Base-by-base conservation (phyloP, 2,888 invertebrate genomes). In the Acheta domesticus region DNA sequence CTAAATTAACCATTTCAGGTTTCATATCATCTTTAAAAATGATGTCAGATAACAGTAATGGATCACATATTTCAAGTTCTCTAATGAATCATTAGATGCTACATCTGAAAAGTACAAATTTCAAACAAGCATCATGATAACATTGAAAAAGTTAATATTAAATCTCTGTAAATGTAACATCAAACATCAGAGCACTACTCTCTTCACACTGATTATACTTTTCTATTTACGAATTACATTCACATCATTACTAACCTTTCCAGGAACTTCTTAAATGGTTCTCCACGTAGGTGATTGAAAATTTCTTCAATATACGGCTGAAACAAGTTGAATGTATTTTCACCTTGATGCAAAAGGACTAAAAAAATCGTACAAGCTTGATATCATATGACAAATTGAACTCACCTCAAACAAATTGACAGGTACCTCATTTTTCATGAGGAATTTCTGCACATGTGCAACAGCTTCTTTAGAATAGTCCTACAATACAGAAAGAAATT, bases 251-350 rank as follows among this genome's bases (percentile, higher is more conserved):
- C 88, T 89, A 90, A 97, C 97, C 98, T 98, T 92, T 99, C 98
- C 90, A 99, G 92, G 91, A 98, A 99, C 89, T 94, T 95, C 90
- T 95, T 96, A 90, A 99, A 99, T 83, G 99, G 96, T 87, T 97
- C 96, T 83, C 96, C 98, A 87, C 98, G 92, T 87, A 99, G 91
- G 87, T 97, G 96, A 89, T 95, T 96, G 89, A 98, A 98, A 87
- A 99, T 99, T 92, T 99, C 99, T 89, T 98, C 97, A 89, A 99
- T 98, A 89, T 99, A 99, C 85, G 98, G 98, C 97, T 99, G 94
- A 93, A 84, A 85, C 84, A 85, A 85, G 83, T 83, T 82, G 4
- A 16, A 23, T 75, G 21, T 14, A 75, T 21, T 75, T 75, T 8
- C 16, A 21, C 12, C 21, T 82, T 79, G 81, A 82, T 78, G 0